Conservation (phyloP, 2,888 invertebrate species). For the Volucella inanis region DNA sequence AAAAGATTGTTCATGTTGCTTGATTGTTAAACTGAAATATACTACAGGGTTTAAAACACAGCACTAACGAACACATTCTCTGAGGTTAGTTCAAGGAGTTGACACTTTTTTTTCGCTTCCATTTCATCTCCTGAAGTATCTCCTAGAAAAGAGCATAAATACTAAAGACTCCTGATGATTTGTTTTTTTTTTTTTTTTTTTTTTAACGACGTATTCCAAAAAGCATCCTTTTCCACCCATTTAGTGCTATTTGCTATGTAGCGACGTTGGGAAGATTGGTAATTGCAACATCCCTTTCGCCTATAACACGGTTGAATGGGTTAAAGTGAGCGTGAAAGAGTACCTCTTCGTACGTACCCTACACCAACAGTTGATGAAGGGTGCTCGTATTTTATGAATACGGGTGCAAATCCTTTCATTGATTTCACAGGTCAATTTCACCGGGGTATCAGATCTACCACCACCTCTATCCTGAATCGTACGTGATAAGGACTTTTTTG, state of each 20-base stretch:
- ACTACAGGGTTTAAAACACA: slow-evolving; percentile 35
- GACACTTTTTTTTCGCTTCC: slow-evolving; percentile 20
- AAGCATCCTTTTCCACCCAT: background rate
- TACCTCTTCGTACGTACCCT: slow-evolving; percentile 7
- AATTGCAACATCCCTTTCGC: slow-evolving; percentile 50
- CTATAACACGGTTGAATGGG: slow-evolving; percentile 49
- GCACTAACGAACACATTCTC: slow-evolving; percentile 68
- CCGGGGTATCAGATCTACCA: background rate
- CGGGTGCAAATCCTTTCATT: slow-evolving; percentile 66
- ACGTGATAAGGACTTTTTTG: too few species aligned
- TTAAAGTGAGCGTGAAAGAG: slow-evolving; percentile 52
- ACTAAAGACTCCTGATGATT: slow-evolving; percentile 41
- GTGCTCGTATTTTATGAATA: slow-evolving; percentile 66
- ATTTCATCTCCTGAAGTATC: slow-evolving; percentile 5
- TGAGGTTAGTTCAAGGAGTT: slow-evolving; percentile 69
- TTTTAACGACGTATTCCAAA: background rate
- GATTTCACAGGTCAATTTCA: slow-evolving; percentile 64
- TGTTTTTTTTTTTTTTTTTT: slow-evolving; percentile 16
- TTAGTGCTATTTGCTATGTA: background rate
- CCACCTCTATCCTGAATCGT: too few species aligned
- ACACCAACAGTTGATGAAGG: slow-evolving; percentile 52
- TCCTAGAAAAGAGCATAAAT: slow-evolving; percentile 20
- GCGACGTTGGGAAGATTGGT: slow-evolving; percentile 2
- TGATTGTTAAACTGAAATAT: slow-evolving; percentile 60
- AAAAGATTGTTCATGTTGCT: slow-evolving; percentile 26